phyloP scores from a whole-genome alignment of 2,797 vertebrate genomes.

The Hephaestus fuliginosus region DNA sequence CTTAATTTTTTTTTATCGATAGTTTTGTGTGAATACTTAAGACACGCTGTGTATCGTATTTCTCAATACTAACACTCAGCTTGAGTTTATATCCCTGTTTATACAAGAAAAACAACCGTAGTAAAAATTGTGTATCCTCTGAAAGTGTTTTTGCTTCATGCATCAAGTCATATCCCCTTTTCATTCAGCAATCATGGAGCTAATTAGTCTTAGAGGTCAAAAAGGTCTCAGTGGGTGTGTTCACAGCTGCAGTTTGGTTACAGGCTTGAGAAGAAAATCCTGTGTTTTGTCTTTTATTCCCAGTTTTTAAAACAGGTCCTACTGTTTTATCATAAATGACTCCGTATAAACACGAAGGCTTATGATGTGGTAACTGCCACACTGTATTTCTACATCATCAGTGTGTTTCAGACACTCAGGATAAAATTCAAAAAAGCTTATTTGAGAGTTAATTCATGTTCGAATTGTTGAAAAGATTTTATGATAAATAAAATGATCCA shows the following conservation, averaged over 20 bases:
- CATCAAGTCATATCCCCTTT: slow-evolving; percentile 14
- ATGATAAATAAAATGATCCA: too few relatives aligned
- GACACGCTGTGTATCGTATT: not conserved
- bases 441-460: not conserved
- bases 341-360: not conserved
- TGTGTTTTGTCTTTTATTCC: not conserved
- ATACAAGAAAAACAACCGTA: slow-evolving; percentile 50
- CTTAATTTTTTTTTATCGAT: not conserved
- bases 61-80: not conserved
- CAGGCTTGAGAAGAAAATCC: slow-evolving; percentile 4
- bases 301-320: not conserved
- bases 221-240: not conserved
- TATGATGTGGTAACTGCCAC: not conserved
- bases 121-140: slow-evolving; percentile 10
- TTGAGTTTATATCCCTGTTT: slow-evolving; percentile 56
- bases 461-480: too few relatives aligned
- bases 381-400: not conserved
- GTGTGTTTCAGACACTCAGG: too few relatives aligned
- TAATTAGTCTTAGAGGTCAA: slow-evolving; percentile 18
- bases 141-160: slow-evolving; percentile 31
- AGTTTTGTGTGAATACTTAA: not conserved
- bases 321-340: not conserved
- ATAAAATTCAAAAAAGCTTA: not conserved
- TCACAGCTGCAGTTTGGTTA: slow-evolving; percentile 32
- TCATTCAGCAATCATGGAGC: slow-evolving; percentile 21